These are phyloP conservation scores for Trachurus trachurus DNA, from an alignment of 2,797 vertebrate species.

Conservation along the genomic window DNA sequence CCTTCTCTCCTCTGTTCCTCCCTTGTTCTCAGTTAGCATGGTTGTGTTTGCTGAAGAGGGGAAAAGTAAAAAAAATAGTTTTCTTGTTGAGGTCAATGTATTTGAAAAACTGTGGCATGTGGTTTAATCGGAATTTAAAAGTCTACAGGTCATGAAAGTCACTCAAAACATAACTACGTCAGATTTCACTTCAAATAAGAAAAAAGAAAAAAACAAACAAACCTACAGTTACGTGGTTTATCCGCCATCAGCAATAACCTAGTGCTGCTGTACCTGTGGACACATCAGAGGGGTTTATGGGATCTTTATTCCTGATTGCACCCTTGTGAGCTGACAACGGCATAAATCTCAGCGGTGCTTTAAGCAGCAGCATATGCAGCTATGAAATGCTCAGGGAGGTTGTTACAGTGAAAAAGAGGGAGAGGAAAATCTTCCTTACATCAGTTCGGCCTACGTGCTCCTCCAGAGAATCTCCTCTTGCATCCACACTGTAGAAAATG, in stretches of 20 bases:
- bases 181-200: constrained; percentile 55
- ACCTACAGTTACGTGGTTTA: constrained; percentile 63
- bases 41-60: constrained; percentile 16
- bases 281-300: constrained; percentile 85
- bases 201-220: constrained; percentile 47
- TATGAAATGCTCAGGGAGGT: constrained; percentile 82
- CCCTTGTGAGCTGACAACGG: constrained; percentile 84
- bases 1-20: constrained; percentile 5
- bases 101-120: constrained; percentile 26
- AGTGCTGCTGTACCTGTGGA: constrained; percentile 80
- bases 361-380: constrained; percentile 85
- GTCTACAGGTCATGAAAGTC: constrained; percentile 34
- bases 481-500: constrained; percentile 63
- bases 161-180: constrained; percentile 41
- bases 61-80: constrained; percentile 24
- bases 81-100: constrained; percentile 39
- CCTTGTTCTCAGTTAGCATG: constrained; percentile 13
- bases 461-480: constrained; percentile 66
- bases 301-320: constrained; percentile 86
- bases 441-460: constrained; percentile 68
- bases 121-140: constrained; percentile 50
- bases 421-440: constrained; percentile 72
- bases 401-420: constrained; percentile 77
- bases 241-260: constrained; percentile 79
- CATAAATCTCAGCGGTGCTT: constrained; percentile 83